phyloP scores from a whole-genome alignment of 2,888 invertebrate genomes.

The Chelonus formosanus region DNA sequence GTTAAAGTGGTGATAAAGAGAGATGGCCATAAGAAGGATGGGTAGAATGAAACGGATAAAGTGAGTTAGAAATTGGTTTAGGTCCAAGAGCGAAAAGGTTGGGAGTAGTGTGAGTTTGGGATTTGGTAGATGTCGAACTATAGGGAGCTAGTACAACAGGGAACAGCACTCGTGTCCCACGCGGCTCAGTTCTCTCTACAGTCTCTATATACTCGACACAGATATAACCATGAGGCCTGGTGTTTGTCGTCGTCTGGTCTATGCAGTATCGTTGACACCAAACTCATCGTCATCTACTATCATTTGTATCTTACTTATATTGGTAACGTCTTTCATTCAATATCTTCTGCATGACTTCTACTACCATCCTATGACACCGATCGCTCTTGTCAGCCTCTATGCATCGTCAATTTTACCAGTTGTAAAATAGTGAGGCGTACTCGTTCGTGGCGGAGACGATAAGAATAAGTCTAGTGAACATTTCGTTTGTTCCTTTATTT shows the following conservation, averaged over 20 bases:
- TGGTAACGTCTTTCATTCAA: too few species aligned
- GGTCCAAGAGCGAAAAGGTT: constrained; percentile 18
- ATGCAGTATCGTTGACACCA: constrained; percentile 16
- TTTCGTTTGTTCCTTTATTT: not conserved
- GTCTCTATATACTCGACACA: constrained; percentile 38
- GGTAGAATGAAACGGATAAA: constrained; percentile 46
- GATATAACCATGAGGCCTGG: too few species aligned
- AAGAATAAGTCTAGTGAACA: too few species aligned
- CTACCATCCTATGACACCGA: too few species aligned
- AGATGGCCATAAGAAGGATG: constrained; percentile 33
- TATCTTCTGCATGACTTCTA: too few species aligned
- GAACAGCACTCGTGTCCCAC: constrained; percentile 58
- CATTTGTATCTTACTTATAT: too few species aligned
- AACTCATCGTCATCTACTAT: too few species aligned
- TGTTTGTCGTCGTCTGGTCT: too few species aligned
- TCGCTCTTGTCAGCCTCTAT: not conserved
- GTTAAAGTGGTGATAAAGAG: constrained; percentile 30
- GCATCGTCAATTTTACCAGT: not conserved
- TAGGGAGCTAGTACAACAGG: constrained; percentile 44
- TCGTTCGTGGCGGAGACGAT: not conserved
- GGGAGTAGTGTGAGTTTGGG: not conserved
- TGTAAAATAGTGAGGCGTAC: not conserved
- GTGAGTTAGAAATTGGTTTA: constrained; percentile 10
- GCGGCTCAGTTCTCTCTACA: constrained; percentile 54
- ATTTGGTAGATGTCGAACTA: constrained; percentile 6